phyloP scores from a whole-genome alignment of 2,888 invertebrate genomes.

The Leucophora obtusa region DNA sequence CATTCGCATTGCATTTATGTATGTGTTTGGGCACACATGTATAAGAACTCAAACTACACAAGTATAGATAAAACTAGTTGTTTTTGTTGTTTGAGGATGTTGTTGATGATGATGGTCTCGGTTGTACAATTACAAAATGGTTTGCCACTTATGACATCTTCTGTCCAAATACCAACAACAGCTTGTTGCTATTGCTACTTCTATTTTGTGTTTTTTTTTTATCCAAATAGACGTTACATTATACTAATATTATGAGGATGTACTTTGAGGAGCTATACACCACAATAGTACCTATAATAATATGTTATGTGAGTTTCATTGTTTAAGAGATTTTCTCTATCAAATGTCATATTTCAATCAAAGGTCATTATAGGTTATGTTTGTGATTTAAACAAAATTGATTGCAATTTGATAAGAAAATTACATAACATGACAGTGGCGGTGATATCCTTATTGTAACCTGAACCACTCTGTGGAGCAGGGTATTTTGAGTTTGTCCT shows the following conservation, averaged over 20 bases:
- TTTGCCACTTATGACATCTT: conserved; percentile 42
- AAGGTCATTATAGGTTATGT: no score
- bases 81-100: conserved; percentile 15
- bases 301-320: conserved; percentile 11
- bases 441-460: no score
- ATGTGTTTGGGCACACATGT: conserved; percentile 34
- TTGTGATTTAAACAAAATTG: no score
- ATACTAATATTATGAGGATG: conserved; percentile 33
- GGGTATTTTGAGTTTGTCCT: no score
- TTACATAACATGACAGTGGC: no score
- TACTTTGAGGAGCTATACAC: conserved; percentile 10
- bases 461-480: no score
- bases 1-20: conserved; percentile 8
- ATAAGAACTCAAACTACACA: conserved; percentile 1
- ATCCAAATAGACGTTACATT: background rate
- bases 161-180: conserved; percentile 10
- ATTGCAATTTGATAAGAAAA: no score
- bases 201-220: conserved; percentile 1
- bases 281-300: conserved; percentile 22
- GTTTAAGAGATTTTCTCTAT: background rate
- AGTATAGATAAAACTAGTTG: background rate
- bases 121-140: conserved; percentile 43
- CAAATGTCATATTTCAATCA: background rate
- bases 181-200: conserved; percentile 20
- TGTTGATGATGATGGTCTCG: conserved; percentile 28